These are phyloP conservation scores for Diorhabda carinulata DNA, from an alignment of 1,140 invertebrate species.

Conservation along the genomic window DNA sequence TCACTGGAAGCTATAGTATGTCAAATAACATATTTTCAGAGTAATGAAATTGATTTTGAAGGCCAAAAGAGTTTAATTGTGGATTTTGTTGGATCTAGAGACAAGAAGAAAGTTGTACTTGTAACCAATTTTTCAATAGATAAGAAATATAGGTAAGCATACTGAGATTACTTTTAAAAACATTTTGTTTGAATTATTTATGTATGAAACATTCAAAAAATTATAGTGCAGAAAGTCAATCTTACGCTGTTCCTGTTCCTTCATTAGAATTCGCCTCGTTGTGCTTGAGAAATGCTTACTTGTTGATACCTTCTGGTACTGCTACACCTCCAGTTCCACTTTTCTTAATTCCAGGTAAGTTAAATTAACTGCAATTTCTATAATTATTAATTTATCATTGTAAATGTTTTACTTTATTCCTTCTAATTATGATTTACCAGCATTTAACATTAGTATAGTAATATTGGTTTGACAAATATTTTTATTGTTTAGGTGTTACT, in stretches of 20 bases:
- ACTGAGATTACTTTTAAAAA: neutral
- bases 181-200: neutral
- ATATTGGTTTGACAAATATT: too few species aligned
- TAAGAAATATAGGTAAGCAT: slow-evolving; percentile 51
- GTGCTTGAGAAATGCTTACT: slow-evolving; percentile 81
- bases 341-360: slow-evolving; percentile 38
- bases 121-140: slow-evolving; percentile 56
- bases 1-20: too few species aligned
- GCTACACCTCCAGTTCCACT: slow-evolving; percentile 37
- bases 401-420: too few species aligned
- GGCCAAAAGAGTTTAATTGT: slow-evolving; percentile 62
- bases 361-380: neutral
- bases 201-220: neutral
- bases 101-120: slow-evolving; percentile 65
- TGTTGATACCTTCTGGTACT: slow-evolving; percentile 53
- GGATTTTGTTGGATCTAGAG: slow-evolving; percentile 58
- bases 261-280: slow-evolving; percentile 87
- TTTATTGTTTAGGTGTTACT: slow-evolving; percentile 27
- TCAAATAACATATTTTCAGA: slow-evolving; percentile 47
- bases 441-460: too few species aligned
- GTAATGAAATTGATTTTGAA: slow-evolving; percentile 64
- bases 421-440: too few species aligned
- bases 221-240: slow-evolving; percentile 57
- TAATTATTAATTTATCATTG: too few species aligned
- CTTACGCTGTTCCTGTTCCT: slow-evolving; percentile 76